A percentile compares a stretch with the other conserved stretches of the same genome.
Evolutionary conservation across 2,888 invertebrate genomes (phyloP).

Genomic region (Aromia moschata): DNA sequence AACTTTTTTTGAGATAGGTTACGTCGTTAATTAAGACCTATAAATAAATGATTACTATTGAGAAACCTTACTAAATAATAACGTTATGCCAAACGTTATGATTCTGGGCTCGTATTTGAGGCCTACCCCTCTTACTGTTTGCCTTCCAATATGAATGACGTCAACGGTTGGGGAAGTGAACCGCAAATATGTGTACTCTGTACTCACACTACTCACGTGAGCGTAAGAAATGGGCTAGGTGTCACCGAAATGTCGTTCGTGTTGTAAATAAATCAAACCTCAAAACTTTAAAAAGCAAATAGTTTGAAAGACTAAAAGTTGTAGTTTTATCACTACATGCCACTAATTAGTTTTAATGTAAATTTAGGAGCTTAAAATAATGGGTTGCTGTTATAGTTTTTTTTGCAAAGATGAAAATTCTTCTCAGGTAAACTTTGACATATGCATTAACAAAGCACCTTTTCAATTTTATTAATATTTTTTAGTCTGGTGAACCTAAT

Average conservation of each 20-base stretch:
- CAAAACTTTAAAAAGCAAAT: constrained; percentile 18
- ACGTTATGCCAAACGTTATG: no score
- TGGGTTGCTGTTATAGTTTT: constrained; percentile 79
- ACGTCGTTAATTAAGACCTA: no score
- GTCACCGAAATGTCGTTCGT: constrained; percentile 11
- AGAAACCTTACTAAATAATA: no score
- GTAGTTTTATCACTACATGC: constrained; percentile 25
- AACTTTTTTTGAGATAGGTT: no score
- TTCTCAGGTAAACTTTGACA: constrained; percentile 67
- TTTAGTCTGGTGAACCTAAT: constrained; percentile 70
- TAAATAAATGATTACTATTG: no score
- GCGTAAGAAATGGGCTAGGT: no score
- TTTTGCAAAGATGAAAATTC: constrained; percentile 75
- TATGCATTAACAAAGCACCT: neutral
- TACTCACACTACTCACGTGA: no score
- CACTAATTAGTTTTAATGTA: constrained; percentile 11
- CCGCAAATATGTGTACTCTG: no score
- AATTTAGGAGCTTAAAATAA: constrained; percentile 49
- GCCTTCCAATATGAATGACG: no score
- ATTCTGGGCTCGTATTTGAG: no score
- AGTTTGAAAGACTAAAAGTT: neutral
- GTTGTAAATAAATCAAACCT: constrained; percentile 30
- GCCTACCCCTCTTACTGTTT: no score
- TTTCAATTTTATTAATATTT: constrained; percentile 13
- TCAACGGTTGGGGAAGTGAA: no score